Evolutionary conservation across 2,113 vertebrate genomes (phyloP).

Genomic region (Phoxinus phoxinus): DNA sequence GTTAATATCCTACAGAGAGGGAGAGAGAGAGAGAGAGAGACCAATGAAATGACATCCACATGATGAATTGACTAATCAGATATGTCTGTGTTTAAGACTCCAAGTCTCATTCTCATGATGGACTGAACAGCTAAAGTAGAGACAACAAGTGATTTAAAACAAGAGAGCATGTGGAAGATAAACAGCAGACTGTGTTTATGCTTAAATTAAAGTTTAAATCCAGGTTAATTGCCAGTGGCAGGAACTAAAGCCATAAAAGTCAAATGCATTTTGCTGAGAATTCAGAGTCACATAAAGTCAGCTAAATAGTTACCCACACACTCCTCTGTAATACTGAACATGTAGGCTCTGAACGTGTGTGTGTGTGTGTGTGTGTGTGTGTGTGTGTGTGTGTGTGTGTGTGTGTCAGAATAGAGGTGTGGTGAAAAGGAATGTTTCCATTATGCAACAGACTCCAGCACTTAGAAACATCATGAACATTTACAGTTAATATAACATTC

Average conservation of each 20-base stretch:
- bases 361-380: background rate
- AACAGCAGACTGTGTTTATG: conserved; percentile 15
- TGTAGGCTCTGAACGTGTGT: background rate
- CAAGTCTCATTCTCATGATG: background rate
- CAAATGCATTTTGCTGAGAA: background rate
- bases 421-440: background rate
- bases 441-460: background rate
- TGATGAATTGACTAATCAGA: background rate
- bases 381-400: background rate
- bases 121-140: background rate
- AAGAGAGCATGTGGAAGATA: background rate
- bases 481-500: background rate
- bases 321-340: background rate
- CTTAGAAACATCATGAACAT: background rate
- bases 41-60: background rate
- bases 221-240: no score
- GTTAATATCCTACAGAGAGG: conserved; percentile 62
- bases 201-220: no score
- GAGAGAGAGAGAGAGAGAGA: background rate
- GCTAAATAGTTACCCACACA: background rate
- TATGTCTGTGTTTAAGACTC: background rate
- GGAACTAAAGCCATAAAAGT: background rate
- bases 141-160: background rate
- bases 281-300: background rate
- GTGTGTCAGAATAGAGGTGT: background rate